A percentile compares a stretch with the other conserved stretches of the same genome.
These are phyloP conservation scores for Calyptommatus sinebrachiatus DNA, from an alignment of 2,113 vertebrate species.

Conservation along the genomic window DNA sequence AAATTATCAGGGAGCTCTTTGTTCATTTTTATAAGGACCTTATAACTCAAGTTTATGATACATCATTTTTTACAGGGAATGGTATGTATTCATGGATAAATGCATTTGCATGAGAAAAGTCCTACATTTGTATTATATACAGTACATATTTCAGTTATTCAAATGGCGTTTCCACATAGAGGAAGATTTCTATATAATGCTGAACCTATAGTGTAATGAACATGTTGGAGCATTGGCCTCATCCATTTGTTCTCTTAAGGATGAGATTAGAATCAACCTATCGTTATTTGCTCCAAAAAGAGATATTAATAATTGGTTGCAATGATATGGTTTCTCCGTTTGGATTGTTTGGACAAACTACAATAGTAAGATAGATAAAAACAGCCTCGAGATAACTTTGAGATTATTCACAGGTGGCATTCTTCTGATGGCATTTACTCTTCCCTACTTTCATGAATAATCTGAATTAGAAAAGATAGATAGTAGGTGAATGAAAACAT, in stretches of 20 bases:
- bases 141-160: neutral
- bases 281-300: neutral
- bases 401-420: too few species aligned
- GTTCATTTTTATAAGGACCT: neutral
- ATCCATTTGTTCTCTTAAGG: neutral
- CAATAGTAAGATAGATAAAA: too few species aligned
- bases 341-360: neutral
- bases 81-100: neutral
- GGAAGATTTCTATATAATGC: neutral
- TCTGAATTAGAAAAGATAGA: too few species aligned
- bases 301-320: neutral
- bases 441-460: too few species aligned
- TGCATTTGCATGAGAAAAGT: neutral
- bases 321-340: neutral
- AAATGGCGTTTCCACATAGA: neutral
- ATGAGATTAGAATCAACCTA: neutral
- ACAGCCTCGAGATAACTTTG: too few species aligned
- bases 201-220: neutral
- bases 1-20: neutral
- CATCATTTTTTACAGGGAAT: neutral
- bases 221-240: neutral
- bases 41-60: neutral
- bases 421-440: too few species aligned
- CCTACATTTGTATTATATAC: neutral
- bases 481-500: too few species aligned